Evolutionary conservation across 2,113 vertebrate species (phyloP).

Genomic region (Elgaria multicarinata): DNA sequence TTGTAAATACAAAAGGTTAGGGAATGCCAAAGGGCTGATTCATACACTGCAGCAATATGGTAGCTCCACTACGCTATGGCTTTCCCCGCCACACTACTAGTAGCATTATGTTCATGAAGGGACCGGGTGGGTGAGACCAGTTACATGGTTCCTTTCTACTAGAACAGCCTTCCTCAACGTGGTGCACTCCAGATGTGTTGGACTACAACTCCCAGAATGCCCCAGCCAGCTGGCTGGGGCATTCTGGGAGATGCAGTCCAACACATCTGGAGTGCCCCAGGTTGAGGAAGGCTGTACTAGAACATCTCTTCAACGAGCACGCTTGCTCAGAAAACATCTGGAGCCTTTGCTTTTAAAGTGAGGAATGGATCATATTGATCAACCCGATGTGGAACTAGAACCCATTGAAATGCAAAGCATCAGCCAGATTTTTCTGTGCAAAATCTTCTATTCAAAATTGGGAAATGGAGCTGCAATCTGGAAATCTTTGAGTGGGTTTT

Average conservation of each 20-base stretch:
- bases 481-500: background rate
- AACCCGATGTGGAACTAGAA: background rate
- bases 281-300: no score
- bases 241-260: no score
- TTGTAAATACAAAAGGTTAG: background rate
- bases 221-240: no score
- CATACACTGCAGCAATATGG: background rate
- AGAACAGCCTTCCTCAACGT: no score
- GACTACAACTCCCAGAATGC: no score
- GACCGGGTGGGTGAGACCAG: background rate
- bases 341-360: background rate
- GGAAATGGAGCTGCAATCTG: background rate
- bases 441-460: background rate
- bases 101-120: background rate
- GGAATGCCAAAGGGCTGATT: background rate
- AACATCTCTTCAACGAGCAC: background rate
- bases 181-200: no score
- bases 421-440: background rate
- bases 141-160: background rate
- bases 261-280: no score
- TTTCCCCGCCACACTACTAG: no score
- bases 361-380: background rate
- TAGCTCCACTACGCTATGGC: background rate
- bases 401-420: background rate
- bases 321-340: background rate